A percentile compares a stretch with the other conserved stretches of the same genome.
Evolutionary conservation across 2,113 vertebrate genomes (phyloP).

Genomic region (Campylomormyrus numenius): DNA sequence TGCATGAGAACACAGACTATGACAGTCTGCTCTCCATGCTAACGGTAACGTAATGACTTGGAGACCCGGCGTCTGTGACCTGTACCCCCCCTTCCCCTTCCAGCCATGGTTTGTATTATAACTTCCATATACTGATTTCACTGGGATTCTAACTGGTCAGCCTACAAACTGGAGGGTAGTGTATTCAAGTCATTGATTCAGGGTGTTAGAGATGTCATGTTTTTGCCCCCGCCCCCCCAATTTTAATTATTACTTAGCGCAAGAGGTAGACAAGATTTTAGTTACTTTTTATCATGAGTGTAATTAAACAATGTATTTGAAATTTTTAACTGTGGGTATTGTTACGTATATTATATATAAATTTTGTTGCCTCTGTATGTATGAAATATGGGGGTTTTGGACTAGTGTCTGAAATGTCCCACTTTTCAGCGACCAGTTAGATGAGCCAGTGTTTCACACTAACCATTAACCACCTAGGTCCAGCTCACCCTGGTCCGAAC

Average conservation of each 20-base stretch:
- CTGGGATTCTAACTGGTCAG: conserved; percentile 1
- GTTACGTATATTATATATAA: neutral
- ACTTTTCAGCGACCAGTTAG: conserved; percentile 70
- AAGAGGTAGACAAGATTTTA: neutral
- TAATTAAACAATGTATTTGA: neutral
- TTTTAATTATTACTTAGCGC: neutral
- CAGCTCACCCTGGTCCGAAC: conserved; percentile 40
- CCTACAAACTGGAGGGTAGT: neutral
- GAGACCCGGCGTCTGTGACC: conserved; percentile 56
- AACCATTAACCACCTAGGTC: conserved; percentile 70
- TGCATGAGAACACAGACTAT: conserved; percentile 90
- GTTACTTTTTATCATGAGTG: neutral
- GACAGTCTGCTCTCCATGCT: conserved; percentile 94
- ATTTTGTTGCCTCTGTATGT: neutral
- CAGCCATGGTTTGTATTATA: conserved; percentile 10
- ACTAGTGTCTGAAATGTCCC: neutral
- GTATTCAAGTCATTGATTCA: neutral
- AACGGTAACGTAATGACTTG: conserved; percentile 86
- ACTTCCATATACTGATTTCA: neutral
- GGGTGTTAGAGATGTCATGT: neutral
- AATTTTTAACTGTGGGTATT: neutral
- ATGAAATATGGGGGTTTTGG: neutral
- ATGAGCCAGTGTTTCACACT: conserved; percentile 71
- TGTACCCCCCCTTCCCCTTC: conserved; percentile 46
- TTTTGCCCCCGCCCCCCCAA: neutral